These are phyloP conservation scores for Dasysyrphus tricinctus DNA, from an alignment of 2,888 invertebrate species.

Conservation along the genomic window DNA sequence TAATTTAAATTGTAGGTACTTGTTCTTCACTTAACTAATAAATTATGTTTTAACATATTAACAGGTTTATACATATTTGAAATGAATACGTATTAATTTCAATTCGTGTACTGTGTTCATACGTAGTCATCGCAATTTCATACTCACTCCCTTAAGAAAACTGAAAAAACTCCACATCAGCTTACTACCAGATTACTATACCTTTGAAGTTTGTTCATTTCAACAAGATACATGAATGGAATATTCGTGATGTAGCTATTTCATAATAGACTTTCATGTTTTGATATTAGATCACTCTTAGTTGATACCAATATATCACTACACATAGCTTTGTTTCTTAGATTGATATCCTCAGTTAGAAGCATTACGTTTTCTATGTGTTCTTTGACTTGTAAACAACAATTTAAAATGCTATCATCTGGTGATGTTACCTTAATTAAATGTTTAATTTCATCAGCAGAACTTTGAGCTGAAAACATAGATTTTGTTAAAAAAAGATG, in stretches of 20 bases:
- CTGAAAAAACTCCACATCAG: no score
- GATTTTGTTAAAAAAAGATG: neutral
- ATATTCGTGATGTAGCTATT: neutral
- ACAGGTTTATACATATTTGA: no score
- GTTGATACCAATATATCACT: slow-evolving; percentile 81
- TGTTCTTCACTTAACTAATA: no score
- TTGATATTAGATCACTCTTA: slow-evolving; percentile 78
- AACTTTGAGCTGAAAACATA: slow-evolving; percentile 83
- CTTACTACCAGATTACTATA: no score
- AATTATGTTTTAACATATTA: no score
- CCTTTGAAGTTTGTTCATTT: no score
- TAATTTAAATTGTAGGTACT: no score
- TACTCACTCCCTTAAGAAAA: no score
- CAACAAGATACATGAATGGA: no score
- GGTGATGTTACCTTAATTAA: slow-evolving; percentile 82
- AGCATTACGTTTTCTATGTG: slow-evolving; percentile 83
- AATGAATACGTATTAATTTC: no score
- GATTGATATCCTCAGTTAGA: slow-evolving; percentile 84
- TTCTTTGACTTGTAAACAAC: slow-evolving; percentile 84
- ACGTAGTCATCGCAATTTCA: no score
- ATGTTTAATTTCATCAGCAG: slow-evolving; percentile 83
- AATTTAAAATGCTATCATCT: slow-evolving; percentile 85
- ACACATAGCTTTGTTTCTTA: slow-evolving; percentile 84
- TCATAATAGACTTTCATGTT: slow-evolving; percentile 60
- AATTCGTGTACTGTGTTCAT: no score